These are phyloP conservation scores for Epizoanthus fatuus DNA, from an alignment of 92 coral and sea anemone genomes.

Conservation along the genomic window DNA sequence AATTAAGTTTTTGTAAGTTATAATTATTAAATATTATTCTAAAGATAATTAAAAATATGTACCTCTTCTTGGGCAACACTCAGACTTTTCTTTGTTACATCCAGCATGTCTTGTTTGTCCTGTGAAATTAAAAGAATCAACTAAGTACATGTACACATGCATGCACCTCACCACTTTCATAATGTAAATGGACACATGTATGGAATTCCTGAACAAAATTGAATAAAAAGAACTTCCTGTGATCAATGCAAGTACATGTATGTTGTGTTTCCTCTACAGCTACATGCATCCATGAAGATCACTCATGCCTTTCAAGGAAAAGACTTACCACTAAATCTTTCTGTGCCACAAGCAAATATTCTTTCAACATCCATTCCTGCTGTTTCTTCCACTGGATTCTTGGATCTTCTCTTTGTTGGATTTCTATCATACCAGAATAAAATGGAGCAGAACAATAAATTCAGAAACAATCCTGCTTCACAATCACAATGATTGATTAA, in stretches of 20 bases:
- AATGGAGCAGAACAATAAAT: not conserved
- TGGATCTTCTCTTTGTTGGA: slow-evolving; percentile 94
- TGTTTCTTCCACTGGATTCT: slow-evolving; percentile 89
- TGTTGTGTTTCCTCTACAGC: too few species aligned
- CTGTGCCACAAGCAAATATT: slow-evolving; percentile 88
- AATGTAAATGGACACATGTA: too few species aligned
- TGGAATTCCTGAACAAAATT: too few species aligned
- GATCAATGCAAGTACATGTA: too few species aligned
- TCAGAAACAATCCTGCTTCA: not conserved
- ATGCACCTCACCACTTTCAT: too few species aligned
- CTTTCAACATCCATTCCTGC: slow-evolving; percentile 90
- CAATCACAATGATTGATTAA: not conserved
- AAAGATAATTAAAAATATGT: slow-evolving; percentile 1
- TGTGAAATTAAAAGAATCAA: slow-evolving; percentile 31
- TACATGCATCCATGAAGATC: too few species aligned
- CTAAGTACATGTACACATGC: too few species aligned
- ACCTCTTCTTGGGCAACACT: slow-evolving; percentile 95
- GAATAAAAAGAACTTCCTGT: too few species aligned
- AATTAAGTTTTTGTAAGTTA: too few species aligned
- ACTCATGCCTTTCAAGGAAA: too few species aligned
- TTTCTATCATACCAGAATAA: slow-evolving; percentile 62
- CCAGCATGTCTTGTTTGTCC: slow-evolving; percentile 91
- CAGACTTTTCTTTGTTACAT: slow-evolving; percentile 88
- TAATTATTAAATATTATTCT: too few species aligned
- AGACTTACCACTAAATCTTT: slow-evolving; percentile 80